Evolutionary conservation across 2,888 invertebrate species (phyloP), one percentile per base, ranked within the genome.

Genomic region (Parochlus steinenii): DNA sequence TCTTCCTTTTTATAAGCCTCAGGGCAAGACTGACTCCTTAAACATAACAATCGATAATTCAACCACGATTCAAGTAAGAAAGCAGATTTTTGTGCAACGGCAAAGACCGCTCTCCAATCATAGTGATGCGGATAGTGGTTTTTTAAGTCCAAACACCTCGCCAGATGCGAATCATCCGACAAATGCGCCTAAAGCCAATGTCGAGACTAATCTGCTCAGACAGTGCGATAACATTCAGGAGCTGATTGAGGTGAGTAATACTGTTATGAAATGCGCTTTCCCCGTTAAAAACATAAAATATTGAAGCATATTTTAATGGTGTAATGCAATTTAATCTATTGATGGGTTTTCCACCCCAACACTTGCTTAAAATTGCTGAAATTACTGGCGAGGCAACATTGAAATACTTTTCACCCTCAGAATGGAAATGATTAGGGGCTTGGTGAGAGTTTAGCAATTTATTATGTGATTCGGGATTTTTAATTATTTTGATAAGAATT

Each of bases 91-190:
- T 46, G 51, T 57, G 39, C 48, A 55, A 2, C 56, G 56, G 29
- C 49, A 54, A 3, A 47, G 58, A 11, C 58, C 58, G 2, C 39
- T 56, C 0, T 59, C 58, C 5, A 53, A 52, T 3, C 55, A 67
- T 43, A 71, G 71, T 54, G 71, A 71, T 55, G 67, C 69, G 8
- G 71, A 71, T 48, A 71, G 71, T 50, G 71, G 71, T 4, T 71
- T 71, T 46, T 51, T 71, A 29, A 71, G 71, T 44, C 71, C 71
- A 1, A 69, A 67, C 44, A 71, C 71, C 16, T 71, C 71, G 1
- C 63, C 67, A 35, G 8, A 17, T 12, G 19, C 8, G 22, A 22
- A 26, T n/a, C n/a, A n/a, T n/a, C n/a, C n/a, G n/a, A n/a, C 32
- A 19, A 36, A 24, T 30, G 19, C 27, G 6, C 23, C 25, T 8